Evolutionary conservation across 2,888 invertebrate genomes (phyloP).

Genomic region (Lepidocyrtoides sp.): DNA sequence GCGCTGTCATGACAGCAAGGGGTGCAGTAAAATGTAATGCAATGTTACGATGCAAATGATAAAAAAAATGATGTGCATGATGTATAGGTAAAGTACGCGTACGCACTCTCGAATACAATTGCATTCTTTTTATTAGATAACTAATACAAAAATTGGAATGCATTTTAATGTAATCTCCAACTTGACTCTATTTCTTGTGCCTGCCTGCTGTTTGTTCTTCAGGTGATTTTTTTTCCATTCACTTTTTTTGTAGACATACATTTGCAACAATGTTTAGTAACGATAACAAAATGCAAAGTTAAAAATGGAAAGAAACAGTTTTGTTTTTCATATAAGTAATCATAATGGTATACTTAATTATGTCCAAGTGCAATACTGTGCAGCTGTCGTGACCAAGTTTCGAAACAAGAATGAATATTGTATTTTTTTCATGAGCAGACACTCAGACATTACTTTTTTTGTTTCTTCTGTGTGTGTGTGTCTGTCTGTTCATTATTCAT

Average conservation of each 20-base stretch:
- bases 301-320: slow-evolving; percentile 58
- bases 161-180: slow-evolving; percentile 13
- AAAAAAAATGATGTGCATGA: not conserved
- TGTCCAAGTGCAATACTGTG: slow-evolving; percentile 48
- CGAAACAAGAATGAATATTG: slow-evolving; percentile 52
- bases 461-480: not conserved
- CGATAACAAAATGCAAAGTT: slow-evolving; percentile 1
- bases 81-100: not conserved
- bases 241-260: slow-evolving; percentile 12
- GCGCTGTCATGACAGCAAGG: slow-evolving; percentile 13
- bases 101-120: not conserved
- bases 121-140: slow-evolving; percentile 30
- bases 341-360: slow-evolving; percentile 51
- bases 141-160: slow-evolving; percentile 40
- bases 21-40: not conserved
- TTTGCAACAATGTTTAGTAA: not conserved
- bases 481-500: not conserved
- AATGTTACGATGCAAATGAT: not conserved
- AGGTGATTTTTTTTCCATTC: slow-evolving; percentile 16
- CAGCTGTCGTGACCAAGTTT: slow-evolving; percentile 67
- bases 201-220: not conserved
- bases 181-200: not conserved
- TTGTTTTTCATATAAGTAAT: slow-evolving; percentile 9
- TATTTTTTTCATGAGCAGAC: not conserved
- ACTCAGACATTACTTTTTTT: not conserved